Conservation (phyloP, 1,140 invertebrate genomes). For the Bemisia tabaci region DNA sequence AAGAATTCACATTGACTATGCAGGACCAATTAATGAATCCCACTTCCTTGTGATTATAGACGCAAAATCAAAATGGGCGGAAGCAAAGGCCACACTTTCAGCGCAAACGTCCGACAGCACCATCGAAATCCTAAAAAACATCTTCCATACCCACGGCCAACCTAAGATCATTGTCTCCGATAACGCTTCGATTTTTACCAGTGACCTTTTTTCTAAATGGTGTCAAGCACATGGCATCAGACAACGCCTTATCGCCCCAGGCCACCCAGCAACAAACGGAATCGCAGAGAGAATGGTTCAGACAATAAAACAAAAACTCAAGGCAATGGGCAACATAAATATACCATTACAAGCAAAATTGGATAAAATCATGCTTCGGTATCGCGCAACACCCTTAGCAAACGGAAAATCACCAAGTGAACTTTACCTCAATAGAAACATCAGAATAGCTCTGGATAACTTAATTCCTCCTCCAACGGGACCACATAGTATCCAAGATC, state of each 20-base stretch:
- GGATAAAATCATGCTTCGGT: slow-evolving; percentile 6
- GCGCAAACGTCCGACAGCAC: background rate
- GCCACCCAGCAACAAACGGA: slow-evolving; percentile 24
- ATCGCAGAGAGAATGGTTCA: slow-evolving; percentile 26
- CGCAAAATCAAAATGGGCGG: slow-evolving; percentile 21
- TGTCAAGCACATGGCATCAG: slow-evolving; percentile 23
- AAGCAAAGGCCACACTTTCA: background rate
- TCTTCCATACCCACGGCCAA: slow-evolving; percentile 1
- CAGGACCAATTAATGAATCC: slow-evolving; percentile 22
- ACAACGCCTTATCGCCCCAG: slow-evolving; percentile 21
- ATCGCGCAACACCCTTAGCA: slow-evolving; percentile 11
- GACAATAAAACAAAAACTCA: slow-evolving; percentile 26
- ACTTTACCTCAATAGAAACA: slow-evolving; percentile 33
- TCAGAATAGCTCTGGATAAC: slow-evolving; percentile 29
- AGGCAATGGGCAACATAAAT: background rate
- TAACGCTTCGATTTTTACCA: slow-evolving; percentile 10
- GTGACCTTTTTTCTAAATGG: slow-evolving; percentile 18
- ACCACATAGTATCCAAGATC: slow-evolving; percentile 29
- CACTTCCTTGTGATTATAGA: slow-evolving; percentile 33
- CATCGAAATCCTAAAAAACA: slow-evolving; percentile 2
- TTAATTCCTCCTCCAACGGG: slow-evolving; percentile 37
- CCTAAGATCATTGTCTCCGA: slow-evolving; percentile 1
- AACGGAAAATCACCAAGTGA: slow-evolving; percentile 12
- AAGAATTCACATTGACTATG: slow-evolving; percentile 26
- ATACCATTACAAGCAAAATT: slow-evolving; percentile 4